These are phyloP conservation scores for Papilio elwesi DNA, from an alignment of 2,888 invertebrate genomes.

Conservation along the genomic window DNA sequence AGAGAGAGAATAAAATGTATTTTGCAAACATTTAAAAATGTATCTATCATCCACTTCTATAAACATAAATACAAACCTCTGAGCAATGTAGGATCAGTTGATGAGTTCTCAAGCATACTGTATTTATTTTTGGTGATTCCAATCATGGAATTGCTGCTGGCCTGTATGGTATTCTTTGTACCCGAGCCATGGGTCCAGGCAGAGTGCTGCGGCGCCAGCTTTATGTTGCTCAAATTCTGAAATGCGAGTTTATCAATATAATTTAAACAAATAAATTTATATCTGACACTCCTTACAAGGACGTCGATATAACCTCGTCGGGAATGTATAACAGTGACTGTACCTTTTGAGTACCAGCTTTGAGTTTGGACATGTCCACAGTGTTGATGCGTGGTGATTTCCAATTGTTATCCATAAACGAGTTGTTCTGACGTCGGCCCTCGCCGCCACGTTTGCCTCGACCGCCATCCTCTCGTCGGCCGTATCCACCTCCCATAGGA, in stretches of 20 bases:
- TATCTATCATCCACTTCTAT: not conserved
- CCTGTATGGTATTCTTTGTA: conserved; percentile 66
- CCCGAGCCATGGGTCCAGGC: conserved; percentile 76
- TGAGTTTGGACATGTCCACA: conserved; percentile 73
- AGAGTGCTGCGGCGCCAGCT: conserved; percentile 69
- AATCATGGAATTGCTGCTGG: conserved; percentile 64
- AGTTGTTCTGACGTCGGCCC: conserved; percentile 63
- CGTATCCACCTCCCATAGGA: conserved; percentile 72
- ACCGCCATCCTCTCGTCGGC: conserved; percentile 84
- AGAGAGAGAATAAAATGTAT: too few species aligned
- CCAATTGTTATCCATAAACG: conserved; percentile 68
- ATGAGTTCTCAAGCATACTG: conserved; percentile 68
- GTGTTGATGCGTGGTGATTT: conserved; percentile 60
- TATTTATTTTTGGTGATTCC: conserved; percentile 70
- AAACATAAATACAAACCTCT: conserved; percentile 57
- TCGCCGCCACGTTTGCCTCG: conserved; percentile 72
- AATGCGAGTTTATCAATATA: conserved; percentile 40
- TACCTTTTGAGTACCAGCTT: conserved; percentile 71
- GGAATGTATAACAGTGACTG: too few species aligned
- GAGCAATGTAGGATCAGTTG: conserved; percentile 66
- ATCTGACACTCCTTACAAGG: too few species aligned
- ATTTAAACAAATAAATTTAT: too few species aligned
- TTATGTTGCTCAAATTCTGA: conserved; percentile 70
- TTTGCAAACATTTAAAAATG: too few species aligned
- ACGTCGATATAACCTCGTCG: too few species aligned